Percentiles rank a stretch among this genome's conserved stretches.
phyloP scores from a whole-genome alignment of 2,888 invertebrate species.

The Drosophila nigricruria region DNA sequence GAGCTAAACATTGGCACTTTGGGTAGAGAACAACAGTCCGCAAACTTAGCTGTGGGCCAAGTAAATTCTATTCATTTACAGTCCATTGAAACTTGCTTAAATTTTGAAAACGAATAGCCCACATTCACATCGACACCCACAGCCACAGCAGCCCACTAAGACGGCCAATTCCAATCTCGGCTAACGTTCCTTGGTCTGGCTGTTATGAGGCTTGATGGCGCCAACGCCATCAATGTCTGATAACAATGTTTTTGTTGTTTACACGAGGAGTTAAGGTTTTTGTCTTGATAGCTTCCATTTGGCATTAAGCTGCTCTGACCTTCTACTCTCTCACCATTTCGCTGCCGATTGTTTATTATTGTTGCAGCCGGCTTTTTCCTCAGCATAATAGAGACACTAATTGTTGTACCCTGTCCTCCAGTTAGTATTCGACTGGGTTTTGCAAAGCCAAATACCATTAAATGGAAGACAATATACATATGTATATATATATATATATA shows the following conservation, averaged over 20 bases:
- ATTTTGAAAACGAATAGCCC: slow-evolving; percentile 66
- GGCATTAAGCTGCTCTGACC: slow-evolving; percentile 30
- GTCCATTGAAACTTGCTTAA: slow-evolving; percentile 77
- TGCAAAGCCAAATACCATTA: slow-evolving; percentile 29
- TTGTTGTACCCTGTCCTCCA: slow-evolving; percentile 52
- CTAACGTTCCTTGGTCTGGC: slow-evolving; percentile 39
- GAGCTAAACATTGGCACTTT: slow-evolving; percentile 49
- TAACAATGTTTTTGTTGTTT: slow-evolving; percentile 69
- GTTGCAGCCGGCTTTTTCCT: slow-evolving; percentile 37
- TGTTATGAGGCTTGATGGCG: slow-evolving; percentile 47
- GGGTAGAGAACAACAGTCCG: slow-evolving; percentile 30
- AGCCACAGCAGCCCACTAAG: neutral
- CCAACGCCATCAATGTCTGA: slow-evolving; percentile 73
- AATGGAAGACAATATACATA: neutral
- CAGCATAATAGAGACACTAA: slow-evolving; percentile 70
- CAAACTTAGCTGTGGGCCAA: slow-evolving; percentile 45
- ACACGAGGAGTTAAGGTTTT: slow-evolving; percentile 66
- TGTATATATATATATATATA: neutral
- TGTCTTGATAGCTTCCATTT: slow-evolving; percentile 58
- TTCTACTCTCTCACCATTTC: slow-evolving; percentile 30
- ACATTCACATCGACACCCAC: neutral
- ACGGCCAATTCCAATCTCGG: slow-evolving; percentile 47
- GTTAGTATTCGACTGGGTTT: slow-evolving; percentile 39
- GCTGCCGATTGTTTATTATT: slow-evolving; percentile 64
- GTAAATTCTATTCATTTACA: slow-evolving; percentile 70